These are phyloP conservation scores for Pimpla rufipes DNA, from an alignment of 2,888 invertebrate genomes.

Conservation along the genomic window DNA sequence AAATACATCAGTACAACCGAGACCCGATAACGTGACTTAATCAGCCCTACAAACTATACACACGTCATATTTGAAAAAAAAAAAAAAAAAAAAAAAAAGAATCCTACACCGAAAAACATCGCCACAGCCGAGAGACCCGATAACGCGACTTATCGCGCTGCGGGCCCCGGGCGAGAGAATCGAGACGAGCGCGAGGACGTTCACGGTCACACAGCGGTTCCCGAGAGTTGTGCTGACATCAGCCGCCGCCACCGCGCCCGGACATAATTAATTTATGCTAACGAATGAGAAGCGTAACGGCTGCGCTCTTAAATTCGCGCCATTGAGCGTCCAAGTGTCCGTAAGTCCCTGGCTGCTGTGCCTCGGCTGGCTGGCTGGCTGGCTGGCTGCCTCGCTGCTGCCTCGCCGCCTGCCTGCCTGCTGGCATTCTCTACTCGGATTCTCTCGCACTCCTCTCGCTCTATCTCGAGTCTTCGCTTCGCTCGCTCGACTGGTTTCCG, in stretches of 20 bases:
- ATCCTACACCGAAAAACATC: neutral
- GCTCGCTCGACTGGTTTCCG: conserved; percentile 82
- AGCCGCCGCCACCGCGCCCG: conserved; percentile 76
- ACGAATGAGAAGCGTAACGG: conserved; percentile 85
- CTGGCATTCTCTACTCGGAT: conserved; percentile 72
- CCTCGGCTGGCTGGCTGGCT: conserved; percentile 55
- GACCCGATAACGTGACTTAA: neutral
- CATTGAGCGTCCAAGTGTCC: conserved; percentile 84
- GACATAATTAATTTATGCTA: conserved; percentile 85
- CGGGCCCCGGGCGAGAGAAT: conserved; percentile 2
- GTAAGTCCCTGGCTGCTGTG: conserved; percentile 77
- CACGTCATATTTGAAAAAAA: neutral
- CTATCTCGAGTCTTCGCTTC: conserved; percentile 66
- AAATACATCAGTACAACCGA: neutral
- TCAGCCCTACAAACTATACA: neutral
- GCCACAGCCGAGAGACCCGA: neutral
- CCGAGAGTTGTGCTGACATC: conserved; percentile 71
- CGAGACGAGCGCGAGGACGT: conserved; percentile 37
- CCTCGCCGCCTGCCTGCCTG: conserved; percentile 30
- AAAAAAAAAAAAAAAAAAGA: neutral
- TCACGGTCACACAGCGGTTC: conserved; percentile 45
- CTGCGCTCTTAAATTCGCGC: conserved; percentile 84
- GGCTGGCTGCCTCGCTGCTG: neutral
- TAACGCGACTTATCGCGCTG: conserved; percentile 30
- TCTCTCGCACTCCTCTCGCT: conserved; percentile 57